Evolutionary conservation across 2,797 vertebrate species (phyloP).

Genomic region (Macropus fuliginosus): DNA sequence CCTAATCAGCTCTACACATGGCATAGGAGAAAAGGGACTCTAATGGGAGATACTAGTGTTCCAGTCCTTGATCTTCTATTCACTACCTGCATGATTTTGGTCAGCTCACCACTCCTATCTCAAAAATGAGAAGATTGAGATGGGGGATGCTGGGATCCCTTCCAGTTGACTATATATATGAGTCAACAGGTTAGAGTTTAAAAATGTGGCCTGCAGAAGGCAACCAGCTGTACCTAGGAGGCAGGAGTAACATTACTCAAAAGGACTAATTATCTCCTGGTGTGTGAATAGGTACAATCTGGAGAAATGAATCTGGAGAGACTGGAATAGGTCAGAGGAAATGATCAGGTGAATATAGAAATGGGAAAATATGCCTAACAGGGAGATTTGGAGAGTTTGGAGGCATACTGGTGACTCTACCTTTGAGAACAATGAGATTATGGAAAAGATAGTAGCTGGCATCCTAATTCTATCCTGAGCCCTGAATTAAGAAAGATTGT

Average conservation of each 20-base stretch:
- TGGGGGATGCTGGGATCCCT: not conserved
- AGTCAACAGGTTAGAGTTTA: not conserved
- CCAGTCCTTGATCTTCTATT: not conserved
- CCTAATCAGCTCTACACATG: not conserved
- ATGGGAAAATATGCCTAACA: not conserved
- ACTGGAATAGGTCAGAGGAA: not conserved
- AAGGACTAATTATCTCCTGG: not conserved
- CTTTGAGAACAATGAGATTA: not conserved
- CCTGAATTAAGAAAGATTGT: not conserved
- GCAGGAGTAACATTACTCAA: not conserved
- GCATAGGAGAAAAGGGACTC: not conserved
- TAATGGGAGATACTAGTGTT: not conserved
- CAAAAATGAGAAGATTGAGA: not conserved
- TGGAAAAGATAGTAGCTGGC: not conserved
- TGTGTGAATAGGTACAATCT: not conserved
- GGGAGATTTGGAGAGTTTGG: not conserved
- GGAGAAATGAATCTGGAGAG: too few relatives aligned
- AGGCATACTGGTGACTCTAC: not conserved
- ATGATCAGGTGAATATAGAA: not conserved
- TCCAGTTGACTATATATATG: not conserved
- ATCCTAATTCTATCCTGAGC: not conserved
- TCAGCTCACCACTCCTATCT: not conserved
- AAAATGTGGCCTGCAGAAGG: not conserved
- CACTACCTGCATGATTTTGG: not conserved
- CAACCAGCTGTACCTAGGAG: not conserved